Evolutionary conservation across 2,888 invertebrate species (phyloP).

Genomic region (Stenolophus ochropezus): DNA sequence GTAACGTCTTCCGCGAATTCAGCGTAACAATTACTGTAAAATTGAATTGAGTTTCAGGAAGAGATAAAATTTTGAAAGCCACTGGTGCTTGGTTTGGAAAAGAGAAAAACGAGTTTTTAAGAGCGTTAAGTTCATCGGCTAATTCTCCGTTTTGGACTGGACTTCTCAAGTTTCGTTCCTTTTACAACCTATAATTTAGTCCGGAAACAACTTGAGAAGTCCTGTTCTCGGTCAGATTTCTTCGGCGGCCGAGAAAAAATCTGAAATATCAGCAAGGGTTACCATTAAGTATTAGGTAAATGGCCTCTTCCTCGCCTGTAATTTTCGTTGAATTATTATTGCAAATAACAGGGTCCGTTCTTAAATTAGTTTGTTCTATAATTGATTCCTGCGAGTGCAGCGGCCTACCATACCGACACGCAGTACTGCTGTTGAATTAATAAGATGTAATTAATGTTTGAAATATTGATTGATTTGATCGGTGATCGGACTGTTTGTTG

Average conservation of each 20-base stretch:
- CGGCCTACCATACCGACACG: neutral
- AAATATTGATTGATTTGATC: conserved; percentile 52
- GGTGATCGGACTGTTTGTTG: conserved; percentile 2
- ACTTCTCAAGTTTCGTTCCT: neutral
- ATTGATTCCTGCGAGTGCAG: conserved; percentile 45
- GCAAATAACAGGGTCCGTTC: conserved; percentile 54
- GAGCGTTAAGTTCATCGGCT: conserved; percentile 29
- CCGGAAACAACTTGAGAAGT: neutral
- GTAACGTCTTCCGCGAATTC: neutral
- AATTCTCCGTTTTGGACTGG: conserved; percentile 2
- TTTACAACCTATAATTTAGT: neutral
- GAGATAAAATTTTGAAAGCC: conserved; percentile 4
- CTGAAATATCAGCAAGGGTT: conserved; percentile 41
- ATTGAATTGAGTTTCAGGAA: neutral
- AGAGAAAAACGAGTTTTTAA: conserved; percentile 35
- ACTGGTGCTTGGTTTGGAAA: conserved; percentile 18
- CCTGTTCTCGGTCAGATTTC: neutral
- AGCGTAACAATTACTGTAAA: neutral
- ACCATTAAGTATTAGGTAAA: conserved; percentile 55
- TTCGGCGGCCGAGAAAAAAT: conserved; percentile 26
- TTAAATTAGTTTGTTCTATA: conserved; percentile 57
- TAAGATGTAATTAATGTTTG: conserved; percentile 45
- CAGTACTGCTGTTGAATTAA: conserved; percentile 36
- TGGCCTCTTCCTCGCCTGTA: conserved; percentile 45
- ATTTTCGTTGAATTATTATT: conserved; percentile 58